Percentiles rank a stretch among this genome's conserved stretches.
Conservation (phyloP, 2,113 vertebrate genomes). For the Panthera leo region DNA sequence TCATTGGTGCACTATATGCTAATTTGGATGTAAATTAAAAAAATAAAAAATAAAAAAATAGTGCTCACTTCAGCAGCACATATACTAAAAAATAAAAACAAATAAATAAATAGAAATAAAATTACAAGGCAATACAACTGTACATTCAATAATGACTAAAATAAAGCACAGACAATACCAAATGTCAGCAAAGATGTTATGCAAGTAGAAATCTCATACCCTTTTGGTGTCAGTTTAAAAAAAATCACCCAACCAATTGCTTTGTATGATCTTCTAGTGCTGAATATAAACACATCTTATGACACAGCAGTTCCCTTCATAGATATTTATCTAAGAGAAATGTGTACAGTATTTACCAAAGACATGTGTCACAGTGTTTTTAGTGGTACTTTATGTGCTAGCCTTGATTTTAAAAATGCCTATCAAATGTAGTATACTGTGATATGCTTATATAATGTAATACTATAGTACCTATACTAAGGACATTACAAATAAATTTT, state of each 20-base stretch:
- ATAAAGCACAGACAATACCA: neutral
- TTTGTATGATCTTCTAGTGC: neutral
- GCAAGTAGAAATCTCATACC: neutral
- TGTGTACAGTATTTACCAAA: neutral
- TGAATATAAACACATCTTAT: neutral
- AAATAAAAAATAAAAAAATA: too few relatives aligned
- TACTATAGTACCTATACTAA: neutral
- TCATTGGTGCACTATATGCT: too few relatives aligned
- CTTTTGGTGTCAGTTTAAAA: neutral
- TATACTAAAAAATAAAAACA: too few relatives aligned
- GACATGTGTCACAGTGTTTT: neutral
- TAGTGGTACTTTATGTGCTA: neutral
- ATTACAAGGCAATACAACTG: neutral
- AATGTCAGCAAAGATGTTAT: neutral
- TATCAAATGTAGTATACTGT: neutral
- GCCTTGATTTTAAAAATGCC: neutral
- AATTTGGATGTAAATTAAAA: too few relatives aligned
- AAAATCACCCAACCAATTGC: neutral
- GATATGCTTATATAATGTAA: neutral
- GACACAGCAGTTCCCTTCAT: neutral
- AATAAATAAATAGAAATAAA: neutral
- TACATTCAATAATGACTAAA: neutral
- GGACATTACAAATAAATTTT: neutral
- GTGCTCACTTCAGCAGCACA: too few relatives aligned
- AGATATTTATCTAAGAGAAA: neutral